Evolutionary conservation across 2,797 vertebrate genomes (phyloP).

Genomic region (Myiotriccus ornatus): DNA sequence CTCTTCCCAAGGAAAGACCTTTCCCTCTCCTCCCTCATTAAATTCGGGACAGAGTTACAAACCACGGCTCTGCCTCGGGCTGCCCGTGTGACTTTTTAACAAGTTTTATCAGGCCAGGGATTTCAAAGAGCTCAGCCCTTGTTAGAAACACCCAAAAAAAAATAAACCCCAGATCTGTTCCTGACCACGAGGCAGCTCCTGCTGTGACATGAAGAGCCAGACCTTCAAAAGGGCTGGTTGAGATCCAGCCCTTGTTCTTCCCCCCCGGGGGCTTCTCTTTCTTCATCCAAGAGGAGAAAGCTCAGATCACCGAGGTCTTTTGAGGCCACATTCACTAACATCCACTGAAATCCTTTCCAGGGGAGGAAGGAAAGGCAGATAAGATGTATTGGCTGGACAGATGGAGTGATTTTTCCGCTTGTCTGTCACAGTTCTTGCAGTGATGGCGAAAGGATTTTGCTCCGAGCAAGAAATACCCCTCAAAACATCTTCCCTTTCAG

Average conservation of each 20-base stretch:
- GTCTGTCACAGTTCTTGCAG: not conserved
- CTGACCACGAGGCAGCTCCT: constrained; percentile 16
- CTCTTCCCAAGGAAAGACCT: not conserved
- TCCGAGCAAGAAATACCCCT: not conserved
- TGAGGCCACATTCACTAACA: not conserved
- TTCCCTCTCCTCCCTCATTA: not conserved
- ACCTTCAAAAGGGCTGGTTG: constrained; percentile 27
- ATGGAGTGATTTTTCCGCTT: not conserved
- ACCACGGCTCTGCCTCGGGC: not conserved
- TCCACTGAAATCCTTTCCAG: not conserved
- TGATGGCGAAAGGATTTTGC: not conserved
- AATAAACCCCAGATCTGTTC: not conserved
- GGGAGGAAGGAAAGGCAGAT: not conserved
- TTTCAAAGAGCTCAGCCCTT: constrained; percentile 43
- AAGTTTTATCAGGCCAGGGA: constrained; percentile 15
- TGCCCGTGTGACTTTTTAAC: constrained; percentile 1
- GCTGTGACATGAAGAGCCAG: constrained; percentile 17
- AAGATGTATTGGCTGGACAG: not conserved
- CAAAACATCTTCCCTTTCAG: not conserved
- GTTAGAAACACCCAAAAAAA: not conserved
- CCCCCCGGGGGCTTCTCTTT: not conserved
- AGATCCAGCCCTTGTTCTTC: constrained; percentile 2
- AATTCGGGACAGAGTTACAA: not conserved
- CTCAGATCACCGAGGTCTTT: not conserved
- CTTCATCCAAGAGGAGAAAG: not conserved